phyloP scores from a whole-genome alignment of 1,140 invertebrate species.

The Diabrotica virgifera region DNA sequence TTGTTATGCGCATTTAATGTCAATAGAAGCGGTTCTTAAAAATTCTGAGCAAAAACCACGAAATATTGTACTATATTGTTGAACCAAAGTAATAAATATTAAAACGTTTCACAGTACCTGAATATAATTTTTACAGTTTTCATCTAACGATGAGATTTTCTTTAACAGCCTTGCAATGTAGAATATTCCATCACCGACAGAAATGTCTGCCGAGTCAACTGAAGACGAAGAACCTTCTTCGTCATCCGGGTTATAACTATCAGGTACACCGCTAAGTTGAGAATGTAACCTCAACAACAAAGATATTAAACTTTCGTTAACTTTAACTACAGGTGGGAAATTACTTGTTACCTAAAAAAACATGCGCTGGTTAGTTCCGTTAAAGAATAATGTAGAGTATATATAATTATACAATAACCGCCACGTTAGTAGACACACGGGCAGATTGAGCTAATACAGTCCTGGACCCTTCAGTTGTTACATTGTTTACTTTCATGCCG shows the following conservation, averaged over 20 bases:
- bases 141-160: slow-evolving; percentile 70
- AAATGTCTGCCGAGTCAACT: slow-evolving; percentile 25
- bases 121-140: slow-evolving; percentile 54
- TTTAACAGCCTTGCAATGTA: slow-evolving; percentile 77
- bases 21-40: too few species aligned
- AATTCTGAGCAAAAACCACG: too few species aligned
- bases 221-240: slow-evolving; percentile 37
- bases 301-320: slow-evolving; percentile 90
- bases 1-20: too few species aligned
- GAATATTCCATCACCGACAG: slow-evolving; percentile 83
- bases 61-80: too few species aligned
- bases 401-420: too few species aligned
- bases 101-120: neutral
- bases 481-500: too few species aligned
- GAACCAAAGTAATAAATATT: too few species aligned
- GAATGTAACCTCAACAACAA: slow-evolving; percentile 90
- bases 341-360: slow-evolving; percentile 25
- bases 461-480: too few species aligned
- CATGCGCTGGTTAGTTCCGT: too few species aligned
- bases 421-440: too few species aligned
- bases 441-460: too few species aligned
- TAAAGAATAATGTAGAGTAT: too few species aligned
- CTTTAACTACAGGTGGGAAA: slow-evolving; percentile 56
- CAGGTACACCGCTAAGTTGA: slow-evolving; percentile 77
- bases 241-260: slow-evolving; percentile 69